Conservation (phyloP, 1,140 invertebrate genomes). For the Cherax destructor region DNA sequence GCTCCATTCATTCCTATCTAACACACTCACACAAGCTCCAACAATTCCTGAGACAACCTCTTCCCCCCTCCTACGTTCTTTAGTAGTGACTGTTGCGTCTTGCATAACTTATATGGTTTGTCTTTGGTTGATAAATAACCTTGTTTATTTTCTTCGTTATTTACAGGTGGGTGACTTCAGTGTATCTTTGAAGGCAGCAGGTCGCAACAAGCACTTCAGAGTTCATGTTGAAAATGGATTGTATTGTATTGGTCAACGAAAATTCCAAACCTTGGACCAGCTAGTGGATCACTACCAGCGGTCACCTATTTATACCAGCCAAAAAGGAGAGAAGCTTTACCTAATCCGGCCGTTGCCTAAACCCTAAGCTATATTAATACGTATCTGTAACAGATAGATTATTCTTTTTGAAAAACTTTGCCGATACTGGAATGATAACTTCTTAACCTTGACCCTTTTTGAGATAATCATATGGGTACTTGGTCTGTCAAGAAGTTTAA, state of each 20-base stretch:
- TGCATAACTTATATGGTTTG: neutral
- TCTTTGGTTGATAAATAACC: neutral
- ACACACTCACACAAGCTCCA: no score
- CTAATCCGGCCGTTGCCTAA: slow-evolving; percentile 87
- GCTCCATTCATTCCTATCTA: no score
- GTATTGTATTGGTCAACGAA: slow-evolving; percentile 98
- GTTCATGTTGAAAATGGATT: slow-evolving; percentile 95
- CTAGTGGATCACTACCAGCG: slow-evolving; percentile 98
- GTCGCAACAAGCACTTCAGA: slow-evolving; percentile 98
- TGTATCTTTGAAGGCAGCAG: slow-evolving; percentile 97
- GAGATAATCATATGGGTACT: slow-evolving; percentile 26
- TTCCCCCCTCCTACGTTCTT: no score
- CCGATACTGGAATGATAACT: slow-evolving; percentile 9
- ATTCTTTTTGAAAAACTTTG: neutral
- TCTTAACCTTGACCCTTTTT: slow-evolving; percentile 14
- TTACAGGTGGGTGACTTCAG: slow-evolving; percentile 95
- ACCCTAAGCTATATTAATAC: slow-evolving; percentile 63
- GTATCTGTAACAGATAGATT: slow-evolving; percentile 10
- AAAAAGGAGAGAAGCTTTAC: slow-evolving; percentile 94
- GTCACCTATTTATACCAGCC: slow-evolving; percentile 98
- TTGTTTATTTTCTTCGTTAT: neutral
- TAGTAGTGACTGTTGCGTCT: neutral
- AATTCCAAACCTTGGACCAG: slow-evolving; percentile 96
- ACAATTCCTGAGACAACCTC: no score
- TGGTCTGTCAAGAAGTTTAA: slow-evolving; percentile 17